Evolutionary conservation across 1,140 invertebrate genomes (phyloP), one percentile per base, ranked within the genome.

Genomic region (Megalonaias nervosa): DNA sequence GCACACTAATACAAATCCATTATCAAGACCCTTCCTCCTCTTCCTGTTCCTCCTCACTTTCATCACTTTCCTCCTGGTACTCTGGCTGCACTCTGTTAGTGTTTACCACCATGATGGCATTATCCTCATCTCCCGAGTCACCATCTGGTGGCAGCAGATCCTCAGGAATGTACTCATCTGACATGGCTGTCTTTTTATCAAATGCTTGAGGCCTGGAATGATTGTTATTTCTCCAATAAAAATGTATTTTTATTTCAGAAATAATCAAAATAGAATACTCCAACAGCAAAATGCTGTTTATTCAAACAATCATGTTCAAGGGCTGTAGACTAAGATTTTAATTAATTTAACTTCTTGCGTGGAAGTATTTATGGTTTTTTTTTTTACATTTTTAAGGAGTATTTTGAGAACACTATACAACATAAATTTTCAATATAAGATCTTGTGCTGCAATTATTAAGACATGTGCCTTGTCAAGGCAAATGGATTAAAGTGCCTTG

Each of bases 91-190:
- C 70, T 67, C 86, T 76, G 70, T 87, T 87, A 31, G 78, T 62
- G 72, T 87, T 87, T 12, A 84, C 73, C 48, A 87, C 82, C 66
- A 71, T 68, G 55, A 74, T 73, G 9, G 67, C 79, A 38, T 79
- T 61, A 19, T 81, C 79, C 19, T 83, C 84, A 62, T 81, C 74
- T 38, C 82, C 83, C 4, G 79, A 77, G 59, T 84, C 82, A 76
- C 84, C 86, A 81, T 82, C 84, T 16, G 87, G 85, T n/a, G 87
- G 87, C 58, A 88, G 75, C 81, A 88, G 81, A 64, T 88, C 87
- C 69, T 82, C 83, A 19, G 84, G 82, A 62, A 87, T 86, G 74
- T 81, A 79, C 26, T 68, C 31, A 55, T 83, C 59, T 66, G 64
- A 67, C 60, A 65, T 70, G 26, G 68, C 66, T 15, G n/a, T 61